Percentiles rank a stretch among this genome's conserved stretches.
Evolutionary conservation across 2,888 invertebrate species (phyloP).

Genomic region (Galeopsomyia nigrocyanea): DNA sequence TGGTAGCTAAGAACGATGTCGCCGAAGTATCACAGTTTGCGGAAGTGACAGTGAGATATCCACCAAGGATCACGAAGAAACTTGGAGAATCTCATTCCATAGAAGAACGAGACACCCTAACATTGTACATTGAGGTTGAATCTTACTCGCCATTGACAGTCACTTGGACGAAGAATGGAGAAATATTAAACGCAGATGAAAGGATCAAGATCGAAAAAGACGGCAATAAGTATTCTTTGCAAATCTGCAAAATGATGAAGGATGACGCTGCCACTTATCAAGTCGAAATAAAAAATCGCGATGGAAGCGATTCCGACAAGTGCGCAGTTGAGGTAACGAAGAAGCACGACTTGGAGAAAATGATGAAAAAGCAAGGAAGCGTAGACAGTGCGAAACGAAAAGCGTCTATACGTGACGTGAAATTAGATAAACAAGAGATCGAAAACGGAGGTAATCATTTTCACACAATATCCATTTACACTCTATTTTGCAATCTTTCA

Average conservation of each 20-base stretch:
- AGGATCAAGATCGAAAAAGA: conserved; percentile 86
- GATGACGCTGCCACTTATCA: conserved; percentile 86
- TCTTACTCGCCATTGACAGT: conserved; percentile 90
- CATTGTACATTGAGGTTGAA: conserved; percentile 87
- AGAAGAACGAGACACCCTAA: conserved; percentile 86
- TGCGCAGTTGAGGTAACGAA: conserved; percentile 83
- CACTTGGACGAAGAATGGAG: conserved; percentile 90
- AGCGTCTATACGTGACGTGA: too few relatives aligned
- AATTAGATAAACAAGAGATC: conserved; percentile 42
- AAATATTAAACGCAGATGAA: conserved; percentile 82
- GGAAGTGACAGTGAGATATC: conserved; percentile 87
- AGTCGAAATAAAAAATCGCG: conserved; percentile 83
- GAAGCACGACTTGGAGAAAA: too few relatives aligned
- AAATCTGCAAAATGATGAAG: conserved; percentile 85
- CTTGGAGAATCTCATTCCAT: conserved; percentile 82
- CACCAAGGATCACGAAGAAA: conserved; percentile 86
- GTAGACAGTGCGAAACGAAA: too few relatives aligned
- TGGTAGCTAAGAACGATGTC: conserved; percentile 87
- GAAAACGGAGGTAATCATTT: conserved; percentile 34
- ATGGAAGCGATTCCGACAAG: conserved; percentile 91
- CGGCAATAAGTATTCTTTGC: conserved; percentile 78
- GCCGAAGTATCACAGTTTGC: conserved; percentile 85
- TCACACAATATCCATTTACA: neutral
- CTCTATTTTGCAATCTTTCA: neutral
- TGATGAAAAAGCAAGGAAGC: too few relatives aligned